Conservation (phyloP, 2,888 invertebrate species). For the Philhelius pedissequus region DNA sequence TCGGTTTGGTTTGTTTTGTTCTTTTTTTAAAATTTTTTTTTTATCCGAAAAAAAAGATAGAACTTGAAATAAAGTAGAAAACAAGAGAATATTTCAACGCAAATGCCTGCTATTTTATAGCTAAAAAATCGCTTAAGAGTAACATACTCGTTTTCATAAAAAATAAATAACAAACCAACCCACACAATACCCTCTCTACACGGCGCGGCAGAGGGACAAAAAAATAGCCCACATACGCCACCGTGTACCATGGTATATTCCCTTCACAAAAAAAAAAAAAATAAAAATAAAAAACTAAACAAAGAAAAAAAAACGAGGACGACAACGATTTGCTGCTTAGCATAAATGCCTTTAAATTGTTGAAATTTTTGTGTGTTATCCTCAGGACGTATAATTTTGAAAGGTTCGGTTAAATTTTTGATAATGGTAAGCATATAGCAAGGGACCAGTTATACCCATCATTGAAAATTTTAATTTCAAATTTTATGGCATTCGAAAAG, state of each 20-base stretch:
- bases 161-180: neutral
- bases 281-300: neutral
- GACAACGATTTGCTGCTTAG: conserved; percentile 16
- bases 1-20: neutral
- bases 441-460: too few relatives aligned
- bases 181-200: neutral
- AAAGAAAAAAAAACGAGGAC: neutral
- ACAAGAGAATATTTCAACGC: neutral
- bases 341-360: conserved; percentile 16
- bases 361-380: conserved; percentile 3
- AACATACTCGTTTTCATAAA: neutral
- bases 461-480: too few relatives aligned
- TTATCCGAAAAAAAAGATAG: neutral
- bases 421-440: neutral
- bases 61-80: neutral
- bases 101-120: neutral
- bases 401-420: neutral
- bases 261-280: neutral
- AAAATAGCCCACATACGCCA: conserved; percentile 17
- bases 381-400: neutral
- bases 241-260: neutral
- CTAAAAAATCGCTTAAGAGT: neutral
- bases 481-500: too few relatives aligned
- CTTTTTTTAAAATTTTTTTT: neutral
- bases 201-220: neutral